These are phyloP conservation scores for Onychomys leucogaster DNA, from an alignment of 2,797 vertebrate species.

Conservation along the genomic window DNA sequence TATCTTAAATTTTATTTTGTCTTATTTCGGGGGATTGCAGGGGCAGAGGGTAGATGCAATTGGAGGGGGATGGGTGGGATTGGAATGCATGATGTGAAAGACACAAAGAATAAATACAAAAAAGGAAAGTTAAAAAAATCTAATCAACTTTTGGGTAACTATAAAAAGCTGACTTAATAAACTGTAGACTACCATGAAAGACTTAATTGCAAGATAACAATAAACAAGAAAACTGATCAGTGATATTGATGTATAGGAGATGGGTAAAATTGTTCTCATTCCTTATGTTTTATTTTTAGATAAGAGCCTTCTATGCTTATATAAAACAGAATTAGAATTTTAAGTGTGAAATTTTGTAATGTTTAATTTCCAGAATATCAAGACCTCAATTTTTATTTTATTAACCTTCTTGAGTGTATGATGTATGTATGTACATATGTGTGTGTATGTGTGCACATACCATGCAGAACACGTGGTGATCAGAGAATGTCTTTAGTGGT, in stretches of 20 bases:
- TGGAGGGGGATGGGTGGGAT: not conserved
- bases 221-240: not conserved
- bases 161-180: slow-evolving; percentile 1
- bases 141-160: not conserved
- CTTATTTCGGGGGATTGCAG: not conserved
- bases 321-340: slow-evolving; percentile 38
- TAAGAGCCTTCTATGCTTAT: not conserved
- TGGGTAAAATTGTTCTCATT: not conserved
- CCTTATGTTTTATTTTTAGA: slow-evolving; percentile 42
- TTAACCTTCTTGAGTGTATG: not conserved
- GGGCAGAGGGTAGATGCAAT: not conserved
- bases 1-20: not conserved
- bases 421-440: no score
- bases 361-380: not conserved
- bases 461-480: not conserved
- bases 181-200: not conserved
- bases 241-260: not conserved
- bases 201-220: not conserved
- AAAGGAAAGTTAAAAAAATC: not conserved
- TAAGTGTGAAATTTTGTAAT: not conserved
- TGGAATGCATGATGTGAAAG: not conserved
- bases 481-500: not conserved
- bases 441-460: not conserved
- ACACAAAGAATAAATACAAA: not conserved
- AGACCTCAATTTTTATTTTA: not conserved